Evolutionary conservation across 2,888 invertebrate species (phyloP), one percentile per base, ranked within the genome.

Genomic region (Homarus gammarus): DNA sequence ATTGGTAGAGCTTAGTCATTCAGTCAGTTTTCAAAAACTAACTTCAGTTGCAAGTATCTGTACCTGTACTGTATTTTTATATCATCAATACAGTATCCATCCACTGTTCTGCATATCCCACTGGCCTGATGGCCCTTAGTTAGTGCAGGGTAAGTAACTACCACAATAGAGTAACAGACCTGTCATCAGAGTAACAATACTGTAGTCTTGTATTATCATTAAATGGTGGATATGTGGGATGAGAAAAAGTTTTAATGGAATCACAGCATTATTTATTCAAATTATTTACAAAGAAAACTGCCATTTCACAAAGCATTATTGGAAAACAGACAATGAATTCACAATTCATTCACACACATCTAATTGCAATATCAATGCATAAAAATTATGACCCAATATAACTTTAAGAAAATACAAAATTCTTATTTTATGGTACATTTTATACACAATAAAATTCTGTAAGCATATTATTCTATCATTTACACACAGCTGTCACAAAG

Each of bases 341-440:
- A 56, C 68, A 27, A 22, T 79, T 22, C 85, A 85, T 72, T 79
- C 78, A 79, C 70, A 44, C 78, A 40, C 44, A 70, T 68, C 36
- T 70, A 68, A 83, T 68, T 82, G 31, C 12, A 70, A 83, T 68
- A 61, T 83, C 40, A 68, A 83, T 70, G 83, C 86, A 87, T 70
- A 87, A 72, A 72, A 87, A 27, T 78, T 75, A 84, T 68, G 79
- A 77, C 68, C 86, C 44, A 82, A 83, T 83, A 61, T 61, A 73
- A 61, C 61, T 81, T 87, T 82, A 81, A 88, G 88, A 88, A 83
- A 88, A 88, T 83, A 88, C 88, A 88, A 88, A 88, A 88, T 81
- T 56, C 81, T 75, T 87, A 73, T 73, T 56, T 78, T 87, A 87
- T 87, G 51, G 27, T 83, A 88, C 83, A 88, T 75, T 77, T 83